These are phyloP conservation scores for Rhamphomyia laevipes DNA, from an alignment of 2,888 invertebrate genomes.

Conservation along the genomic window DNA sequence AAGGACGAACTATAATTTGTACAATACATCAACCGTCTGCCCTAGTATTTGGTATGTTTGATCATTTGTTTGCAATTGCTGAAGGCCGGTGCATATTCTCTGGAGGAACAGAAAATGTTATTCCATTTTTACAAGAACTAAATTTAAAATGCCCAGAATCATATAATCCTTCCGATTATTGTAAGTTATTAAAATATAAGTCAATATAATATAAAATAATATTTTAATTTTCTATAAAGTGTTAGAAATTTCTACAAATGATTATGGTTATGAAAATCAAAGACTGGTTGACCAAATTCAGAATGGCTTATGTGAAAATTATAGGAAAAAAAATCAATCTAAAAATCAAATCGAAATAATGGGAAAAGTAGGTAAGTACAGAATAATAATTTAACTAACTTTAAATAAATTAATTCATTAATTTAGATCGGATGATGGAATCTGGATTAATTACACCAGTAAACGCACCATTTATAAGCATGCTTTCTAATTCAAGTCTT, in stretches of 20 bases:
- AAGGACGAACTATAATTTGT: constrained; percentile 77
- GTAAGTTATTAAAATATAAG: constrained; percentile 42
- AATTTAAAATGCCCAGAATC: constrained; percentile 71
- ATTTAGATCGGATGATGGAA: constrained; percentile 41
- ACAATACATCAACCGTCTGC: constrained; percentile 90
- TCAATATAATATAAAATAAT: background rate
- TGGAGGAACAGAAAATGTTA: constrained; percentile 61
- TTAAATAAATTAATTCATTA: background rate
- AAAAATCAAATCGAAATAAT: constrained; percentile 33
- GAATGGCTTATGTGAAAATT: constrained; percentile 48
- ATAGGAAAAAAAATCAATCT: constrained; percentile 39
- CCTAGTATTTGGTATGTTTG: constrained; percentile 74
- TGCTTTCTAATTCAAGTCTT: constrained; percentile 12
- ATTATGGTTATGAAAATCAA: constrained; percentile 51
- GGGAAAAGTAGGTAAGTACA: constrained; percentile 33
- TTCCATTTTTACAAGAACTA: constrained; percentile 62
- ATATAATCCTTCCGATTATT: constrained; percentile 84
- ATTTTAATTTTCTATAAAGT: constrained; percentile 39
- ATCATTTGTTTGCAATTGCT: constrained; percentile 73
- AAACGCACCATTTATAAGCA: constrained; percentile 30
- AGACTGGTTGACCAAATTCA: constrained; percentile 47
- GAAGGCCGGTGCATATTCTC: constrained; percentile 70
- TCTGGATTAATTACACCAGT: constrained; percentile 43
- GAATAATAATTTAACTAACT: constrained; percentile 15
- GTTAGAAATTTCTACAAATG: constrained; percentile 69